Conservation (phyloP, 2,797 vertebrate genomes). For the Molossus alvarezi region DNA sequence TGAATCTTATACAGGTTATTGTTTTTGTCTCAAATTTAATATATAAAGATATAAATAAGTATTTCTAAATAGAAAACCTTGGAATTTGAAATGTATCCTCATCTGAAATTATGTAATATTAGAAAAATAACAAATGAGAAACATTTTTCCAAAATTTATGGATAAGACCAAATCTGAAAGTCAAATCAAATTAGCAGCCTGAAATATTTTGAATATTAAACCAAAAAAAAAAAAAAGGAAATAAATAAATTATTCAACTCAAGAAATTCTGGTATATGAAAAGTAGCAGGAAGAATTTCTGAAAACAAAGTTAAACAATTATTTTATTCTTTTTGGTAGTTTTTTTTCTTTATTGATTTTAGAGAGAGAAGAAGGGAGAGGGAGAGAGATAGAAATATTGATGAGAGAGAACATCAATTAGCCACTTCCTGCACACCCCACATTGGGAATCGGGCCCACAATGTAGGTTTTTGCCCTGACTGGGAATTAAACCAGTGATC, state of each 20-base stretch:
- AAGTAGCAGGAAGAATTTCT: neutral
- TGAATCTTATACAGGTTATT: neutral
- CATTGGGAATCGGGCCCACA: no score
- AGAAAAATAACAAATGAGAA: constrained; percentile 16
- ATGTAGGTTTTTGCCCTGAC: no score
- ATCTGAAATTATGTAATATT: neutral
- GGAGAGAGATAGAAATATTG: neutral
- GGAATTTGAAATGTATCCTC: neutral
- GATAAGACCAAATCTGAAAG: neutral
- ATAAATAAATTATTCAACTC: constrained; percentile 34
- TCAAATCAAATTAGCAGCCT: constrained; percentile 13
- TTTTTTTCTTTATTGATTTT: no score
- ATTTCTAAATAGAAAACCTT: constrained; percentile 54
- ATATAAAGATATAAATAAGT: neutral
- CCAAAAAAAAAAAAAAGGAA: constrained; percentile 14
- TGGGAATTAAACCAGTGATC: no score
- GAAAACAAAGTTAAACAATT: neutral
- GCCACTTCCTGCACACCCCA: no score
- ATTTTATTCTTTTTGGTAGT: neutral
- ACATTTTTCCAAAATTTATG: neutral
- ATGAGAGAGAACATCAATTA: no score
- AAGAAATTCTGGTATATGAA: neutral
- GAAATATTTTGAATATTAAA: constrained; percentile 45
- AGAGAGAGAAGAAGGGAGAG: neutral
- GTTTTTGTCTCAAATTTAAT: constrained; percentile 37